phyloP scores from a whole-genome alignment of 1,140 invertebrate species.

The Hesperophylax magnus region DNA sequence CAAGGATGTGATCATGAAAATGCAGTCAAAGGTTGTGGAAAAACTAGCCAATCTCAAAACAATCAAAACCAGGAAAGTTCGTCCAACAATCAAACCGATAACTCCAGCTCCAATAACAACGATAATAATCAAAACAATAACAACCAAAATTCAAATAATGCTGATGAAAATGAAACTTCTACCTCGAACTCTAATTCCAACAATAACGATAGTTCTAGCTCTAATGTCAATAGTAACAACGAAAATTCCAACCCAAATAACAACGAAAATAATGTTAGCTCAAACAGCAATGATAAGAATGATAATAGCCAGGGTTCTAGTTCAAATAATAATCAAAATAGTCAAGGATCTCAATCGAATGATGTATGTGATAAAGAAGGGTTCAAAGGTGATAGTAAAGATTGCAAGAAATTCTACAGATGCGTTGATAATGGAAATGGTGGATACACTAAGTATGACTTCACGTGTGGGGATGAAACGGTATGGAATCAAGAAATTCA shows the following conservation, averaged over 20 bases:
- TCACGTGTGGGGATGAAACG: conserved; percentile 80
- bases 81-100: conserved; percentile 57
- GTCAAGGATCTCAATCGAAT: conserved; percentile 23
- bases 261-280: neutral
- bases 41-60: conserved; percentile 9
- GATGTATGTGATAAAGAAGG: conserved; percentile 70
- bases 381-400: conserved; percentile 75
- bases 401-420: conserved; percentile 85
- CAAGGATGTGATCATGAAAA: conserved; percentile 69
- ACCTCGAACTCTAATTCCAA: conserved; percentile 49
- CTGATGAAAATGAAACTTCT: conserved; percentile 52
- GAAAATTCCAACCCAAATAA: conserved; percentile 1
- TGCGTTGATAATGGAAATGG: conserved; percentile 77
- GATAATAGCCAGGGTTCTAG: neutral
- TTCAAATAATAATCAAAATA: conserved; percentile 36
- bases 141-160: conserved; percentile 47
- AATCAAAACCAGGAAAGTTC: conserved; percentile 5
- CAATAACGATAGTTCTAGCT: conserved; percentile 74
- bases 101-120: conserved; percentile 14
- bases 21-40: conserved; percentile 59
- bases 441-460: conserved; percentile 76
- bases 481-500: conserved; percentile 79
- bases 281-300: neutral
- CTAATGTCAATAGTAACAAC: conserved; percentile 70
- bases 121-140: conserved; percentile 23